These are phyloP conservation scores for Tringa solitaria DNA, from an alignment of 2,113 vertebrate species.

Conservation along the genomic window DNA sequence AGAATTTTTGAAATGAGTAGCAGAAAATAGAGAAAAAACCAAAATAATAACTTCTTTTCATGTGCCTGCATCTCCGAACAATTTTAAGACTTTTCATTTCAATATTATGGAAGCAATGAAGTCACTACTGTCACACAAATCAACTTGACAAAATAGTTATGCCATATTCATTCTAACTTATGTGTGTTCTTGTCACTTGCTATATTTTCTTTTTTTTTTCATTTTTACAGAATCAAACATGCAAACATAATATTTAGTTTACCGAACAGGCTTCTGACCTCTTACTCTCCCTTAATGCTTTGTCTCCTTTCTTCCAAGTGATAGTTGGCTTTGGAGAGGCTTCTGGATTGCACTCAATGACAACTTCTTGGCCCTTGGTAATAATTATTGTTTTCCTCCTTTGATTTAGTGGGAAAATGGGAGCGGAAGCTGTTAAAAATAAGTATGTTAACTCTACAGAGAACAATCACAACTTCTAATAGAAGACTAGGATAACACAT, in stretches of 20 bases:
- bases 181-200: neutral
- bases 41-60: neutral
- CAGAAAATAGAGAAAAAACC: neutral
- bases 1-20: neutral
- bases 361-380: slow-evolving; percentile 85
- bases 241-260: neutral
- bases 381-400: slow-evolving; percentile 82
- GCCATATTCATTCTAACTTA: neutral
- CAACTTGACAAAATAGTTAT: neutral
- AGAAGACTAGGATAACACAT: neutral
- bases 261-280: slow-evolving; percentile 78
- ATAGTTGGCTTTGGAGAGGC: slow-evolving; percentile 92
- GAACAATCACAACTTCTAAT: neutral
- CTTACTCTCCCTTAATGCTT: slow-evolving; percentile 81
- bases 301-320: slow-evolving; percentile 90
- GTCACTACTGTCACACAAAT: neutral
- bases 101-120: neutral
- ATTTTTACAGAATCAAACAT: neutral
- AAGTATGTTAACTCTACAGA: neutral
- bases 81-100: neutral
- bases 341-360: slow-evolving; percentile 88
- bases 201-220: neutral
- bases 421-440: slow-evolving; percentile 85
- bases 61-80: neutral
- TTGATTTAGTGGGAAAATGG: slow-evolving; percentile 83